Evolutionary conservation across 2,113 vertebrate species (phyloP).

Genomic region (Poeciliopsis turrubarensis): DNA sequence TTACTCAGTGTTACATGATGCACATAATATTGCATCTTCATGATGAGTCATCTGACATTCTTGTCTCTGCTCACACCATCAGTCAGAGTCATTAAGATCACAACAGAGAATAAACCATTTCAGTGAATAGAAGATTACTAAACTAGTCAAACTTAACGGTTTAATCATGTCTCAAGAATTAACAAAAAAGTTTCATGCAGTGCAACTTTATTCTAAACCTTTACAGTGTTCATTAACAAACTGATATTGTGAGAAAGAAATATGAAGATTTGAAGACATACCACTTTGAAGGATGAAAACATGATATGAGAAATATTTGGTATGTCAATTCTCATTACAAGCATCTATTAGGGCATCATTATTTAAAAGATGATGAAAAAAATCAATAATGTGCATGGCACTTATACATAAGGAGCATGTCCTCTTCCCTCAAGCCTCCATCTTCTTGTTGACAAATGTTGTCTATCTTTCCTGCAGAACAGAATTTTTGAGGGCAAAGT

Average conservation of each 20-base stretch:
- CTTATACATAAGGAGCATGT: neutral
- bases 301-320: neutral
- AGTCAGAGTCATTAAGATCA: slow-evolving; percentile 44
- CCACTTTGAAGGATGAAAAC: neutral
- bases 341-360: neutral
- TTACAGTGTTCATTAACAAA: neutral
- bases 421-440: neutral
- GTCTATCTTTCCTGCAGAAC: neutral
- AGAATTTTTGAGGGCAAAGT: neutral
- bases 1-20: slow-evolving; percentile 59
- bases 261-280: neutral
- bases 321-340: neutral
- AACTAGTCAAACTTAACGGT: neutral
- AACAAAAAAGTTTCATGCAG: neutral
- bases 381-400: too few species aligned
- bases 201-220: neutral
- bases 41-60: slow-evolving; percentile 65
- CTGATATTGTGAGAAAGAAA: neutral
- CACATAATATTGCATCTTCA: slow-evolving; percentile 48
- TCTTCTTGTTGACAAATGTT: neutral
- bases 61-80: slow-evolving; percentile 47
- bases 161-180: neutral
- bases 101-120: slow-evolving; percentile 24
- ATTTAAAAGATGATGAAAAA: neutral
- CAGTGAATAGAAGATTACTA: slow-evolving; percentile 15